These are phyloP conservation scores for Lophotis ruficrista DNA, from an alignment of 2,113 vertebrate genomes.

Conservation along the genomic window DNA sequence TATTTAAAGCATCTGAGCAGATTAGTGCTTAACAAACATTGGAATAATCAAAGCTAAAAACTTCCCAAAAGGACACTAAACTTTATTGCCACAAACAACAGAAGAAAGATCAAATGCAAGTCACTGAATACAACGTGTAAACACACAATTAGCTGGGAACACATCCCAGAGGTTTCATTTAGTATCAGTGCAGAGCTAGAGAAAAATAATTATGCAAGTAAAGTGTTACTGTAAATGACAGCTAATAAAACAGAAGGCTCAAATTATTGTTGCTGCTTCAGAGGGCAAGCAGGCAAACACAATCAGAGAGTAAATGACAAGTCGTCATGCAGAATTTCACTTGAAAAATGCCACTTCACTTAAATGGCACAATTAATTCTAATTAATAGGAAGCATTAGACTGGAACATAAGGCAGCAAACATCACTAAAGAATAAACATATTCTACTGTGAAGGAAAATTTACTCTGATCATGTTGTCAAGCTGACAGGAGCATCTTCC, in stretches of 20 bases:
- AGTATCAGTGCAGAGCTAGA: background rate
- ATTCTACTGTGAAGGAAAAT: background rate
- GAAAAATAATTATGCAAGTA: background rate
- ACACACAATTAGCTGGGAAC: conserved; percentile 23
- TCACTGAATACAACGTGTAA: background rate
- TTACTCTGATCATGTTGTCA: conserved; percentile 1
- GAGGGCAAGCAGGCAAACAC: conserved; percentile 1
- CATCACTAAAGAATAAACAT: conserved; percentile 40
- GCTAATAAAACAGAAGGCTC: conserved; percentile 28
- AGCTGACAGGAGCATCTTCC: background rate
- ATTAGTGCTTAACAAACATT: background rate
- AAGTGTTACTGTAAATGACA: background rate
- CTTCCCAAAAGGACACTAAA: background rate
- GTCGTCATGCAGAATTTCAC: background rate
- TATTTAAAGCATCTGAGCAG: background rate
- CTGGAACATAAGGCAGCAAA: conserved; percentile 16
- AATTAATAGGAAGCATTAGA: conserved; percentile 26
- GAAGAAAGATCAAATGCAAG: background rate
- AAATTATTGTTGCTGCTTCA: background rate
- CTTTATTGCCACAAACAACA: background rate
- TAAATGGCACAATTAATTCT: conserved; percentile 2
- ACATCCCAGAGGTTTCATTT: conserved; percentile 24
- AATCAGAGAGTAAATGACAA: background rate
- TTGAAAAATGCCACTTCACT: background rate
- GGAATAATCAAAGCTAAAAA: background rate